These are phyloP conservation scores for Pelagia noctiluca DNA, from an alignment of 30 jellyfish, hydroid and myxozoan species.

Conservation along the genomic window DNA sequence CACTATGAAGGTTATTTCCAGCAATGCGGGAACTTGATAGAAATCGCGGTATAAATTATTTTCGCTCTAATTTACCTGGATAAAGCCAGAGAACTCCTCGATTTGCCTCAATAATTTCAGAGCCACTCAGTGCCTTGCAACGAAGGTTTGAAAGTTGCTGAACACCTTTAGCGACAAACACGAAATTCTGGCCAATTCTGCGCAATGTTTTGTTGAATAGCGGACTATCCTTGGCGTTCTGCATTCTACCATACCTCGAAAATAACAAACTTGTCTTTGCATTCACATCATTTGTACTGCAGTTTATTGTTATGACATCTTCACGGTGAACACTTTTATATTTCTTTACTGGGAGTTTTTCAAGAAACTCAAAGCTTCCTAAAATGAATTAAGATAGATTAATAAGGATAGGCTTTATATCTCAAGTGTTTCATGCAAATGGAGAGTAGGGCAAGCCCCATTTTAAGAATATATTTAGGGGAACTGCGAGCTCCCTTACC, in stretches of 20 bases:
- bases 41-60: not conserved
- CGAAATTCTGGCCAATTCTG: not conserved
- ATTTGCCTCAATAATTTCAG: not conserved
- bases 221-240: not conserved
- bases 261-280: not conserved
- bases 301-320: not conserved
- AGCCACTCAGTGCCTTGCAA: slow-evolving; percentile 15
- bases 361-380: slow-evolving; percentile 15
- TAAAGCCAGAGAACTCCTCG: not conserved
- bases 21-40: too few species aligned
- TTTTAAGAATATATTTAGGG: too few species aligned
- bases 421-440: too few species aligned
- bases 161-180: not conserved
- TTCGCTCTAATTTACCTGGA: slow-evolving; percentile 2
- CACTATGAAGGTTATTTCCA: too few species aligned
- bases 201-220: not conserved
- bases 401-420: too few species aligned
- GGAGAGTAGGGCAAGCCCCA: too few species aligned
- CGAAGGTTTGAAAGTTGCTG: not conserved
- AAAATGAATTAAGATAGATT: too few species aligned
- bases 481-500: too few species aligned
- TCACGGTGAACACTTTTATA: not conserved
- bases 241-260: not conserved
- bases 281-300: slow-evolving; percentile 14
- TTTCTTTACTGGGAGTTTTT: not conserved